Conservation (phyloP, 1,140 invertebrate species). For the Platorchestia sp. region DNA sequence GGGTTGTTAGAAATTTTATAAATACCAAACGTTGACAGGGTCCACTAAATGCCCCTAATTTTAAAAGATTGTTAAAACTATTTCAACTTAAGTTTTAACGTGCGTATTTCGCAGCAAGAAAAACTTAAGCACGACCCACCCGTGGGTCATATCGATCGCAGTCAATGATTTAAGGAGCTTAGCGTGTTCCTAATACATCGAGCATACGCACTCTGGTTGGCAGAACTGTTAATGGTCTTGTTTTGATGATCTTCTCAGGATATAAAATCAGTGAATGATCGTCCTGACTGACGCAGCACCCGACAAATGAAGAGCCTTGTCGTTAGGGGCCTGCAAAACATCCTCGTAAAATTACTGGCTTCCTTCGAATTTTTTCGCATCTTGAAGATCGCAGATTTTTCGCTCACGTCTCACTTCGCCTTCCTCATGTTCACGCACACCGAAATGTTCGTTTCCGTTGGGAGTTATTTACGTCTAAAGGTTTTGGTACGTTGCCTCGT, state of each 20-base stretch:
- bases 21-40: too few species aligned
- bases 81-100: too few species aligned
- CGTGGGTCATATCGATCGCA: too few species aligned
- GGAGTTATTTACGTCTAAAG: too few species aligned
- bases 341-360: not conserved
- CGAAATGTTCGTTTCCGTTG: too few species aligned
- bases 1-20: too few species aligned
- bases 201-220: not conserved
- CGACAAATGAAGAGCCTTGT: not conserved
- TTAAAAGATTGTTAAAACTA: too few species aligned
- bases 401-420: not conserved
- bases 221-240: not conserved
- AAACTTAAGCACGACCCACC: too few species aligned
- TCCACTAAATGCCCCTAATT: too few species aligned
- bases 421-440: not conserved
- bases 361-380: not conserved
- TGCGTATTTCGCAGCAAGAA: too few species aligned
- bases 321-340: not conserved
- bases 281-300: not conserved
- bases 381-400: not conserved
- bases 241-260: not conserved
- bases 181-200: not conserved
- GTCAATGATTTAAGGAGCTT: not conserved
- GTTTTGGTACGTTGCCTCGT: too few species aligned
- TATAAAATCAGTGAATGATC: slow-evolving; percentile 2